phyloP scores from a whole-genome alignment of 37 sponge, comb jelly and placozoan species.

The Haliclona indistincta region DNA sequence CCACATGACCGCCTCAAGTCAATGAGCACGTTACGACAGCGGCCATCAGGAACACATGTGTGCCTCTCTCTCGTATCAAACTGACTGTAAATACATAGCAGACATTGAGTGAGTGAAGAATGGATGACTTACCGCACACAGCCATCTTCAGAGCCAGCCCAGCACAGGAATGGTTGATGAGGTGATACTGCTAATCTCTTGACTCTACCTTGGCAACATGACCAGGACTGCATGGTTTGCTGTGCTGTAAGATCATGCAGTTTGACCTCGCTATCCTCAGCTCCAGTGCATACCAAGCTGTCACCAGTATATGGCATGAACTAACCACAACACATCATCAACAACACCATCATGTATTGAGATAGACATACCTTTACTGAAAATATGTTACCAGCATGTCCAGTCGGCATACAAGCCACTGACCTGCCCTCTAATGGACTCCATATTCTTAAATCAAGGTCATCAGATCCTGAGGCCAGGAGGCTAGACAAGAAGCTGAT shows the following conservation, averaged over 20 bases:
- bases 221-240: slow-evolving; percentile 60
- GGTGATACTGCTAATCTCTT: slow-evolving; percentile 71
- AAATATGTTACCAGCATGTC: slow-evolving; percentile 90
- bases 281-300: slow-evolving; percentile 64
- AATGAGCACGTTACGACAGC: slow-evolving; percentile 74
- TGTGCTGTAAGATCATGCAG: slow-evolving; percentile 63
- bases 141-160: slow-evolving; percentile 91
- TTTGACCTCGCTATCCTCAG: slow-evolving; percentile 80
- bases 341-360: too few relatives aligned
- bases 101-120: not conserved
- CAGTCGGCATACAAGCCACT: slow-evolving; percentile 50
- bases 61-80: slow-evolving; percentile 83
- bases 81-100: slow-evolving; percentile 51
- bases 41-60: slow-evolving; percentile 33
- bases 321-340: slow-evolving; percentile 31
- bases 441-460: slow-evolving; percentile 71
- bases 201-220: slow-evolving; percentile 68
- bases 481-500: slow-evolving; percentile 54
- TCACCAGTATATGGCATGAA: slow-evolving; percentile 72
- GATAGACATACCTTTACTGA: slow-evolving; percentile 87
- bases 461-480: slow-evolving; percentile 92
- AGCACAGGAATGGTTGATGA: slow-evolving; percentile 59
- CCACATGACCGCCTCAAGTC: slow-evolving; percentile 42
- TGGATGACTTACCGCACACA: slow-evolving; percentile 52
- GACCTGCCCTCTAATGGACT: slow-evolving; percentile 25